Percentiles rank a stretch among this genome's conserved stretches.
phyloP scores from a whole-genome alignment of 2,113 vertebrate genomes.

The Pterocles gutturalis region DNA sequence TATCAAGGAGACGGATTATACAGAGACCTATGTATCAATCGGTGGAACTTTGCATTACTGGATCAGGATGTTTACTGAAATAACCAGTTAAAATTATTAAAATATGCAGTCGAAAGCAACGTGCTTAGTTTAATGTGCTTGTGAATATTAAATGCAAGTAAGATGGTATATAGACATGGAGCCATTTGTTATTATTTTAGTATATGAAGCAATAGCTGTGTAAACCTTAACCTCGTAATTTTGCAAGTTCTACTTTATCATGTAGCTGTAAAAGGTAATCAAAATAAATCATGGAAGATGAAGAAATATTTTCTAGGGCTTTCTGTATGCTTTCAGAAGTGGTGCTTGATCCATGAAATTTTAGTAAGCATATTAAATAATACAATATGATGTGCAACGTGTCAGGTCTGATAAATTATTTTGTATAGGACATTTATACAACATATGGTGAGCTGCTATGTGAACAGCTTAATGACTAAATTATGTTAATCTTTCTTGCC shows the following conservation, averaged over 20 bases:
- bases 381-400: constrained; percentile 80
- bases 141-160: constrained; percentile 71
- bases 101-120: constrained; percentile 60
- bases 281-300: constrained; percentile 81
- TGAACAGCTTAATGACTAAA: constrained; percentile 82
- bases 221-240: constrained; percentile 78
- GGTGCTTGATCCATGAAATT: constrained; percentile 79
- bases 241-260: constrained; percentile 78
- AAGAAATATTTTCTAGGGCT: constrained; percentile 79
- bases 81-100: constrained; percentile 67
- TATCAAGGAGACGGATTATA: background rate
- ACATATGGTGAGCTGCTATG: constrained; percentile 77
- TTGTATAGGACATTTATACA: constrained; percentile 79
- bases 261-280: constrained; percentile 79
- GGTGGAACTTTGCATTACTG: background rate
- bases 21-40: background rate
- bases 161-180: constrained; percentile 63
- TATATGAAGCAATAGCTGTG: constrained; percentile 68
- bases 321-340: constrained; percentile 75
- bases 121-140: constrained; percentile 53
- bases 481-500: constrained; percentile 78
- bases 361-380: constrained; percentile 84
- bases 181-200: constrained; percentile 73
- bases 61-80: constrained; percentile 49
- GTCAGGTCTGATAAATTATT: constrained; percentile 83